Conservation (phyloP, 2,797 vertebrate species). For the Hozukius guyotensis region DNA sequence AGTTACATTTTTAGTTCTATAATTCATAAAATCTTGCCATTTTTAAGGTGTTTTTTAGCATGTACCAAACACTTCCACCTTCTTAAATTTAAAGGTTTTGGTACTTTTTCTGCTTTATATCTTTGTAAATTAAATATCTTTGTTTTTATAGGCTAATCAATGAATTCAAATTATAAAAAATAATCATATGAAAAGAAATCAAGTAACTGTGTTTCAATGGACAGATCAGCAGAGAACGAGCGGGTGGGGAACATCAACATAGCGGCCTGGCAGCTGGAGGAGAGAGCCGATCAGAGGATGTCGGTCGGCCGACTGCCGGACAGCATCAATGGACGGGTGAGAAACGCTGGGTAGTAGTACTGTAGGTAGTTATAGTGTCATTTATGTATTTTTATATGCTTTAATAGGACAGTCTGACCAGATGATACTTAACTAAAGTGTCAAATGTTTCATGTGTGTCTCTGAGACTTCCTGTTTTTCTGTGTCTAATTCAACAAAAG, state of each 20-base stretch:
- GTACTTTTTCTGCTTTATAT: background rate
- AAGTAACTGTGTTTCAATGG: slow-evolving; percentile 31
- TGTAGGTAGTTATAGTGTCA: too few relatives aligned
- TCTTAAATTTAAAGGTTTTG: background rate
- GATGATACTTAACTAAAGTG: background rate
- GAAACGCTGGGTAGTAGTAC: background rate
- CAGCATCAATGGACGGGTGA: slow-evolving; percentile 91
- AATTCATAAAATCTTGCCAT: too few relatives aligned
- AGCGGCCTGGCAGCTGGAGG: slow-evolving; percentile 96
- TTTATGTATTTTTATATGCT: background rate
- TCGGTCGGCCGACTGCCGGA: slow-evolving; percentile 87
- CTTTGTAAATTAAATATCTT: background rate
- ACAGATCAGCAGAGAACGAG: slow-evolving; percentile 94
- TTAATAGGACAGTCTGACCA: background rate
- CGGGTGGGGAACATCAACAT: slow-evolving; percentile 90
- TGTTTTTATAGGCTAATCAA: too few relatives aligned
- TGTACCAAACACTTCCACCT: background rate
- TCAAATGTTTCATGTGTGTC: background rate
- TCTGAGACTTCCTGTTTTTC: background rate
- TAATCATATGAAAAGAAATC: background rate
- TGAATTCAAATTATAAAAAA: too few relatives aligned
- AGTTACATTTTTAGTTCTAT: too few relatives aligned
- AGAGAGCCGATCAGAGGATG: slow-evolving; percentile 88
- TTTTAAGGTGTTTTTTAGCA: too few relatives aligned
- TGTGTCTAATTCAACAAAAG: background rate